Evolutionary conservation across 30 jellyfish, hydroid and myxozoan species (phyloP), one percentile per base, ranked within the genome.

Genomic region (Aurelia coerulea): DNA sequence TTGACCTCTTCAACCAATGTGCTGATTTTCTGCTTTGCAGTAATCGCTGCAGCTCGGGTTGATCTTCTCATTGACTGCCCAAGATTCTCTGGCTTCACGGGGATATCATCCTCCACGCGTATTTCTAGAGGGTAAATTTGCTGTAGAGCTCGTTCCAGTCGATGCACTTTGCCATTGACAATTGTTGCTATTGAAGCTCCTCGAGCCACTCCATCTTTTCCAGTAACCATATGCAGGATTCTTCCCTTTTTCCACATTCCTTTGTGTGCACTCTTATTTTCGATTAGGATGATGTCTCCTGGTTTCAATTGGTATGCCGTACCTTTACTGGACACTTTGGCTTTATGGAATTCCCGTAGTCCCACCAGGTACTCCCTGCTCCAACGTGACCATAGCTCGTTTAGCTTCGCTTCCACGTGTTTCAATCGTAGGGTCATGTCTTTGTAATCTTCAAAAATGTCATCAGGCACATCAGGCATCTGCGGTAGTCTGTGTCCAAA

Each of bases 101-200:
- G 5, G 9, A 2, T 29, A 4, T 46, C 5, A 54, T 1, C 65
- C 8, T 4, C 2, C 1, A 51, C 74, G 41, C 46, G 19, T 11
- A 78, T 13, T 29, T 85, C 94, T 23, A 85, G 14, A 2, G 89
- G 88, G 32, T 12, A 85, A 7, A 72, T 41, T 2, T 73, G 88
- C 64, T 85, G 89, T 2, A 73, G 53, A 37, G 94, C 94, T 85
- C 94, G 50, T 42, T 85, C 94, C 63, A 85, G 49, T 51, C 88
- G 17, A 29, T 75, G 34, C 37, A 73, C 73, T 35, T 13, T 8
- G 32, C 92, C 86, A 53, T 50, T 83, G 68, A 81, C 49, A 46
- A 65, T 29, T 11, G 71, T 35, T 54, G 71, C 80, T 63, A 56
- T 12, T 16, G 79, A 70, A 7, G 73, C 94, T 73, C 73, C 88